Percentiles rank a stretch among this genome's conserved stretches.
Evolutionary conservation across 2,888 invertebrate species (phyloP).

Genomic region (Orthonevra nobilis): DNA sequence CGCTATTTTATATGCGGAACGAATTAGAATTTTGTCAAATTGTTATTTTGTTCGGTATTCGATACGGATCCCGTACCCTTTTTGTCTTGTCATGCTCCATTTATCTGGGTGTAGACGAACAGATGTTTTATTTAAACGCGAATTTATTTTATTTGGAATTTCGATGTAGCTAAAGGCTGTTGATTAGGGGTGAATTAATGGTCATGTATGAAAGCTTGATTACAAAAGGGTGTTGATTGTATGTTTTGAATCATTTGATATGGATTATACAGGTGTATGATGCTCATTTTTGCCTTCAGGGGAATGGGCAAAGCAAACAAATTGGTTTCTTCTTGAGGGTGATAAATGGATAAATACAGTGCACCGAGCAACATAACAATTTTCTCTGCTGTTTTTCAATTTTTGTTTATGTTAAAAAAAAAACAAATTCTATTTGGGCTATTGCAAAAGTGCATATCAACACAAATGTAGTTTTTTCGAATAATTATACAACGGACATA

Average conservation of each 20-base stretch:
- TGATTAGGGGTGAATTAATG: slow-evolving; percentile 80
- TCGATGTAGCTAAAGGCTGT: slow-evolving; percentile 71
- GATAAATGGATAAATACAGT: neutral
- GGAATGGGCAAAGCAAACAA: slow-evolving; percentile 15
- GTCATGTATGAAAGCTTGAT: slow-evolving; percentile 75
- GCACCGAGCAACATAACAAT: no score
- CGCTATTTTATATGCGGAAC: slow-evolving; percentile 76
- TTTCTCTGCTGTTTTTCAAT: no score
- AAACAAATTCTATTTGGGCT: no score
- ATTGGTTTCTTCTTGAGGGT: neutral
- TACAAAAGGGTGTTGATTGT: slow-evolving; percentile 70
- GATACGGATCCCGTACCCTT: slow-evolving; percentile 74
- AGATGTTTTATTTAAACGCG: slow-evolving; percentile 80
- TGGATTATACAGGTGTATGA: slow-evolving; percentile 67
- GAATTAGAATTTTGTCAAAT: slow-evolving; percentile 80
- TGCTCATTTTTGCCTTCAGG: slow-evolving; percentile 7
- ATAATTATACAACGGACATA: no score
- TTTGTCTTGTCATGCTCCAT: slow-evolving; percentile 80
- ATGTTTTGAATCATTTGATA: slow-evolving; percentile 66
- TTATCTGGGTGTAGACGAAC: slow-evolving; percentile 80
- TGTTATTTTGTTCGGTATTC: slow-evolving; percentile 77
- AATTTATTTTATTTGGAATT: slow-evolving; percentile 77
- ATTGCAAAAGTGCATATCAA: no score
- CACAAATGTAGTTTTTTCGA: no score
- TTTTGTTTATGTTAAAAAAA: no score